Evolutionary conservation across 2,113 vertebrate genomes (phyloP).

Genomic region (Pelusios castaneus): DNA sequence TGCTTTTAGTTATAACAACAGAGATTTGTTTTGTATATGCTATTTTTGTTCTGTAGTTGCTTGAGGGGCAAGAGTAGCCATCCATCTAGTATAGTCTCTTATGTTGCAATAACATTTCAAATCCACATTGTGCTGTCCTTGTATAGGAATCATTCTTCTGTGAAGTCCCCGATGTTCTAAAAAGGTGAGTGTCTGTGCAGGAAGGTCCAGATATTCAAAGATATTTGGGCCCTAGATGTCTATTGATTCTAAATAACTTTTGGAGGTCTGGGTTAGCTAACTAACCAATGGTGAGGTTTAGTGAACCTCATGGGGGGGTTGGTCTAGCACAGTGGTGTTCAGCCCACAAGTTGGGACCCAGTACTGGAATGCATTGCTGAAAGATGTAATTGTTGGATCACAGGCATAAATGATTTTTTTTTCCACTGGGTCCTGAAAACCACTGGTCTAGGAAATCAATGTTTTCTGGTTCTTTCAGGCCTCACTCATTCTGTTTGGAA

Average conservation of each 20-base stretch:
- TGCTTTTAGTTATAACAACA: background rate
- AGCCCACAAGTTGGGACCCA: no score
- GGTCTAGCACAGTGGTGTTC: no score
- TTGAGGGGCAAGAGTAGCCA: background rate
- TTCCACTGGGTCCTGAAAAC: no score
- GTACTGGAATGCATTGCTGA: no score
- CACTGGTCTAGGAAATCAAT: background rate
- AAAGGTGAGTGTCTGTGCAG: background rate
- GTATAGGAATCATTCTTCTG: background rate
- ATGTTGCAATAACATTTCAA: background rate
- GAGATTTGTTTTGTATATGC: background rate
- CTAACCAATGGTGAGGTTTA: rapidly evolving
- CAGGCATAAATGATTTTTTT: no score
- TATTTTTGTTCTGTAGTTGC: no score
- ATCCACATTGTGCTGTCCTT: background rate
- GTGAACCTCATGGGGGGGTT: background rate
- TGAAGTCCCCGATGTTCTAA: background rate
- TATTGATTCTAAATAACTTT: background rate
- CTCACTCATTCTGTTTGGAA: background rate
- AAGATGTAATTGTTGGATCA: no score
- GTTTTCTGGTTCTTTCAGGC: rapidly evolving
- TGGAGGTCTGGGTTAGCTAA: background rate
- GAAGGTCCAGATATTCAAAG: background rate
- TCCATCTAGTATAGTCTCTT: no score
- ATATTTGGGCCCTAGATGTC: background rate